phyloP scores from a whole-genome alignment of 2,888 invertebrate genomes.

The Tetranychus piercei region DNA sequence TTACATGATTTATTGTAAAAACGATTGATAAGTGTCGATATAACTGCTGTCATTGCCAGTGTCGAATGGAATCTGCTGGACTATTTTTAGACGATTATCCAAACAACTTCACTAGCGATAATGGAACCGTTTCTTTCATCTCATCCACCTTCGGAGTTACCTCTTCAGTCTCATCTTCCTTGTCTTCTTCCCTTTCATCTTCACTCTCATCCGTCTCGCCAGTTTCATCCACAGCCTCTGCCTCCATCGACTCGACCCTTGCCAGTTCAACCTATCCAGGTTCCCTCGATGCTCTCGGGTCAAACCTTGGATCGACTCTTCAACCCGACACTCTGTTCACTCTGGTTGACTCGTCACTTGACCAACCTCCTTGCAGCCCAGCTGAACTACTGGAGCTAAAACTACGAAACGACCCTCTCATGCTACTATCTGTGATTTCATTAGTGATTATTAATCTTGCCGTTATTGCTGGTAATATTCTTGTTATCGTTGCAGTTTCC shows the following conservation, averaged over 20 bases:
- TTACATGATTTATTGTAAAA: too few species aligned
- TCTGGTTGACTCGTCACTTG: background rate
- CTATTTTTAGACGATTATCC: background rate
- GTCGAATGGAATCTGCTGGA: background rate
- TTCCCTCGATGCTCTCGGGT: background rate
- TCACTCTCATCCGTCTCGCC: background rate
- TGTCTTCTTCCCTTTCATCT: background rate
- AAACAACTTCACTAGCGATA: background rate
- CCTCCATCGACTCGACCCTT: background rate
- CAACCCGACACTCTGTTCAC: background rate
- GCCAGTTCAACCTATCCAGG: background rate
- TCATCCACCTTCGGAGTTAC: background rate
- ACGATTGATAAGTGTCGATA: background rate
- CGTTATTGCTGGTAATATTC: conserved; percentile 74
- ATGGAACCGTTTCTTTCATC: background rate
- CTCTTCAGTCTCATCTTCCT: background rate
- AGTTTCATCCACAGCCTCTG: background rate
- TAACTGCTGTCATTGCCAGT: background rate
- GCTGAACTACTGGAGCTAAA: conserved; percentile 2
- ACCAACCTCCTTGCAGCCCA: background rate
- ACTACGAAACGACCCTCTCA: conserved; percentile 23
- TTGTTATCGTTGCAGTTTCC: conserved; percentile 79
- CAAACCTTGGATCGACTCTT: background rate
- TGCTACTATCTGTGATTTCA: conserved; percentile 24
- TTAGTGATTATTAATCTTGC: conserved; percentile 53